Percentiles rank a stretch among this genome's conserved stretches.
Conservation (phyloP, 2,888 invertebrate genomes). For the Shargacucullia verbasci region DNA sequence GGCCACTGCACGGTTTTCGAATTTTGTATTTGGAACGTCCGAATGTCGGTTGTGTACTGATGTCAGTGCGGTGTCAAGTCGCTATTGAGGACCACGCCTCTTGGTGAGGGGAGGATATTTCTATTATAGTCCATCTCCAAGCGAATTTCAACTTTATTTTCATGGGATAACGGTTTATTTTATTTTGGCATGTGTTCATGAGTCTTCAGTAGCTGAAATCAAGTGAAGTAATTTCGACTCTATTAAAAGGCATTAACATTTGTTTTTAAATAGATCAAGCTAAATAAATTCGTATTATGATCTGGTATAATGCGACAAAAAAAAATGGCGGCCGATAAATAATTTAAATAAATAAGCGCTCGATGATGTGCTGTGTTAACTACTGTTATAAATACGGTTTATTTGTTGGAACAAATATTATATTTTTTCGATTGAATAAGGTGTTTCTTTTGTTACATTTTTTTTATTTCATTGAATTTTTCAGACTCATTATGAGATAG, state of each 20-base stretch:
- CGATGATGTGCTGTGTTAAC: constrained; percentile 55
- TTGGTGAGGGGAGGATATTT: constrained; percentile 61
- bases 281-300: constrained; percentile 59
- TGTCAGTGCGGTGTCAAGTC: constrained; percentile 58
- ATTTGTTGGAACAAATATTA: constrained; percentile 44
- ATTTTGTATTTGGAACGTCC: constrained; percentile 69
- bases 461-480: neutral
- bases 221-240: constrained; percentile 18
- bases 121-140: constrained; percentile 9
- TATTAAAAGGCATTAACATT: neutral
- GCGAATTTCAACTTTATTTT: constrained; percentile 19
- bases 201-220: neutral
- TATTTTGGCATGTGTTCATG: constrained; percentile 1
- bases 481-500: no score
- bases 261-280: constrained; percentile 4
- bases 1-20: constrained; percentile 54
- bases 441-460: constrained; percentile 3
- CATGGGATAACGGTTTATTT: neutral
- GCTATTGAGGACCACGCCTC: constrained; percentile 69
- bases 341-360: constrained; percentile 56
- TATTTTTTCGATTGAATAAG: constrained; percentile 16
- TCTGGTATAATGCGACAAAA: constrained; percentile 53
- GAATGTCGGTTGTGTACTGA: constrained; percentile 70
- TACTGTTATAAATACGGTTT: constrained; percentile 47
- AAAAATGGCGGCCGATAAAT: constrained; percentile 58